These are phyloP conservation scores for Gortyna flavago DNA, from an alignment of 2,888 invertebrate species.

Conservation along the genomic window DNA sequence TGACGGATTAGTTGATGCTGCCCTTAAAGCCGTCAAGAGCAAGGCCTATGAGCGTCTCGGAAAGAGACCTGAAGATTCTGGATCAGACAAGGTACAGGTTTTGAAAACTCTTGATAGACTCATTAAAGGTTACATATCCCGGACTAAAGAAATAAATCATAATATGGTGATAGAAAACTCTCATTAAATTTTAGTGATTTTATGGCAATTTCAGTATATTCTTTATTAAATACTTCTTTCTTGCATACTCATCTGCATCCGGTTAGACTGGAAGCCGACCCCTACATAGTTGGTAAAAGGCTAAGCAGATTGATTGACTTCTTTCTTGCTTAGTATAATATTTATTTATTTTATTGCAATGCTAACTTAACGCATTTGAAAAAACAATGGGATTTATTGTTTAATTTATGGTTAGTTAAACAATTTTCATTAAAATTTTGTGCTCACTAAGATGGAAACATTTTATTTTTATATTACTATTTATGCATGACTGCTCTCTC, in stretches of 20 bases:
- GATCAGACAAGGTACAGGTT: conserved; percentile 83
- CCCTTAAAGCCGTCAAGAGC: conserved; percentile 93
- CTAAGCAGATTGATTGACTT: not conserved
- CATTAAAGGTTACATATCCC: conserved; percentile 32
- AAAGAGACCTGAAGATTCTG: conserved; percentile 86
- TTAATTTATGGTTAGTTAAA: conserved; percentile 6
- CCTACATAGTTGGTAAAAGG: not conserved
- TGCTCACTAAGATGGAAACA: not conserved
- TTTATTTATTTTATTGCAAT: conserved; percentile 14
- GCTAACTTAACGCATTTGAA: conserved; percentile 10
- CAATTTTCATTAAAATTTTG: not conserved
- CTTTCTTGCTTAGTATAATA: conserved; percentile 11
- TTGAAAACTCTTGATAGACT: conserved; percentile 43
- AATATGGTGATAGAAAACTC: conserved; percentile 32
- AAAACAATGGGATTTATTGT: conserved; percentile 15
- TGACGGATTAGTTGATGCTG: conserved; percentile 95
- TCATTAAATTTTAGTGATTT: conserved; percentile 16
- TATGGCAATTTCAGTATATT: conserved; percentile 6
- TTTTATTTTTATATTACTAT: not conserved
- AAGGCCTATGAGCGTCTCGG: conserved; percentile 93
- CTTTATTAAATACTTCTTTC: conserved; percentile 16
- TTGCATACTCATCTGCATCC: not conserved
- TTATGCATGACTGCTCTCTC: not conserved
- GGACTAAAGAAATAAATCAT: not conserved
- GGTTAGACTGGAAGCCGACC: not conserved